These are phyloP conservation scores for Bradysia coprophila DNA, from an alignment of 1,140 invertebrate species.

Conservation along the genomic window DNA sequence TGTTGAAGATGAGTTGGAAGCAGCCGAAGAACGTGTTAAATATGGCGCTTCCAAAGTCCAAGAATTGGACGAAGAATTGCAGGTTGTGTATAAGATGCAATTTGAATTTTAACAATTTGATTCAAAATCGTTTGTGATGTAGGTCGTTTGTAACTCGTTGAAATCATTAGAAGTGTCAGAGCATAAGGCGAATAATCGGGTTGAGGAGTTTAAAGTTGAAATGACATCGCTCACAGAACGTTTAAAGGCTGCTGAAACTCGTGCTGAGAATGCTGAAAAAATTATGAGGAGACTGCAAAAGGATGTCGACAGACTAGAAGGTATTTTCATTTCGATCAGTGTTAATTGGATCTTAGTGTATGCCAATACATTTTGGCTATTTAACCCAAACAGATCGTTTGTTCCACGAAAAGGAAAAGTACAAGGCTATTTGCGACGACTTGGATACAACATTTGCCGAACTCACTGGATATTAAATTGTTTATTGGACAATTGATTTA, in stretches of 20 bases:
- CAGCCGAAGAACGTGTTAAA: slow-evolving; percentile 98
- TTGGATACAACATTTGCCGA: slow-evolving; percentile 93
- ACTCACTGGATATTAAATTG: slow-evolving; percentile 60
- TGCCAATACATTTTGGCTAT: background rate
- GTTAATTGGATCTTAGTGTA: background rate
- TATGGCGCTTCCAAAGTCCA: slow-evolving; percentile 99
- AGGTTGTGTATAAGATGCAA: slow-evolving; percentile 26
- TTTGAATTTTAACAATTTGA: slow-evolving; percentile 1
- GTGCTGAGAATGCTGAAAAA: slow-evolving; percentile 97
- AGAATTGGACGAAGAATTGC: slow-evolving; percentile 98
- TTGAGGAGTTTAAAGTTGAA: slow-evolving; percentile 98
- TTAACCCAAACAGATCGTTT: slow-evolving; percentile 53
- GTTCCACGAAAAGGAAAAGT: slow-evolving; percentile 88
- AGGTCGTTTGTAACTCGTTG: slow-evolving; percentile 96
- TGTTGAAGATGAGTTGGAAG: slow-evolving; percentile 99
- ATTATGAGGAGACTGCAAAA: slow-evolving; percentile 99
- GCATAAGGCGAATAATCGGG: slow-evolving; percentile 98
- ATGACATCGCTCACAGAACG: slow-evolving; percentile 92
- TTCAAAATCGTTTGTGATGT: background rate
- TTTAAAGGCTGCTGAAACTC: slow-evolving; percentile 97
- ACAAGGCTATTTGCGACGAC: slow-evolving; percentile 91
- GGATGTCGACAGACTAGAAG: slow-evolving; percentile 99
- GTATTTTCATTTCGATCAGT: slow-evolving; percentile 30
- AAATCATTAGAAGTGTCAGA: slow-evolving; percentile 99
- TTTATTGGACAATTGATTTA: no score